phyloP scores from a whole-genome alignment of 2,113 vertebrate species.

The Lagenorhynchus albirostris region DNA sequence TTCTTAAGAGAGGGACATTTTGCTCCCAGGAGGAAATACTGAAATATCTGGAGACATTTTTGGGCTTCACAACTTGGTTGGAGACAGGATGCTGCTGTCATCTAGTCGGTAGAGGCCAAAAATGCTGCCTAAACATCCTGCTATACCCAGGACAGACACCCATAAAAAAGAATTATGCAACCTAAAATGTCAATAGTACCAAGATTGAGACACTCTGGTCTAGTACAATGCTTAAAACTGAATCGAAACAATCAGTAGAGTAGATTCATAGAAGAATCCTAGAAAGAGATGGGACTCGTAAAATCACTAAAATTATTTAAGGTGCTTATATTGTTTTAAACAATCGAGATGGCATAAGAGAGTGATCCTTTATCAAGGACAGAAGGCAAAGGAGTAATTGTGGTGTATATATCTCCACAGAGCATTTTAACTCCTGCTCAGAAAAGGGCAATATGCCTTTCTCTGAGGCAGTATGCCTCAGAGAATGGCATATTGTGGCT shows the following conservation, averaged over 20 bases:
- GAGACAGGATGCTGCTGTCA: fast-evolving
- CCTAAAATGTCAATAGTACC: neutral
- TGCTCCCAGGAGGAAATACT: neutral
- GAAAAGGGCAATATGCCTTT: neutral
- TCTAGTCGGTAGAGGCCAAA: neutral
- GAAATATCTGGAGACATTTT: neutral
- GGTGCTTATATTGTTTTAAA: neutral
- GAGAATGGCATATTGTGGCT: neutral
- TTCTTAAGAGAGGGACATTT: neutral
- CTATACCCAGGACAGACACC: fast-evolving
- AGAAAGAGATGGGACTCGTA: neutral
- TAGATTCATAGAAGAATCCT: neutral
- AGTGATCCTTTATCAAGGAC: neutral
- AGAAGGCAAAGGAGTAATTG: neutral
- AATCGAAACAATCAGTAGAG: neutral
- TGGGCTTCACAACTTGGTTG: neutral
- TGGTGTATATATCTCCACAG: neutral
- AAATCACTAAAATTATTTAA: neutral
- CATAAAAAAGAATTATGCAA: neutral
- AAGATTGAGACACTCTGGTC: neutral
- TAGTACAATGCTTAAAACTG: neutral
- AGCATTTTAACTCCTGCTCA: neutral
- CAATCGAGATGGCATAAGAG: neutral
- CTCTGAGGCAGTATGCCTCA: neutral
- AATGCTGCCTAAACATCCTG: neutral